Conservation (phyloP, 2,888 invertebrate species). For the Philhelius pedissequus region DNA sequence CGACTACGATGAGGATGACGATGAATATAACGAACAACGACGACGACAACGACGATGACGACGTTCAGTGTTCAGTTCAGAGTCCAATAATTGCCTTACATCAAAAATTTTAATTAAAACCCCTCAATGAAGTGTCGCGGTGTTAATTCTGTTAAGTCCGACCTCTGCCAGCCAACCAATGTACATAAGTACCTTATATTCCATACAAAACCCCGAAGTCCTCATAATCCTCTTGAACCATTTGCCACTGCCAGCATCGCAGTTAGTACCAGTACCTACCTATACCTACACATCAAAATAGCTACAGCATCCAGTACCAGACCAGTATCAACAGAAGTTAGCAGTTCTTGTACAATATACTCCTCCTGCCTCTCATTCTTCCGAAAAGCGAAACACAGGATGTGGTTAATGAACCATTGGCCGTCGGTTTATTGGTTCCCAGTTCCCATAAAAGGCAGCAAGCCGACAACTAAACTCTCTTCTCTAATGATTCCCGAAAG, state of each 20-base stretch:
- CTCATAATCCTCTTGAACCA: slow-evolving; percentile 64
- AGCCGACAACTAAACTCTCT: slow-evolving; percentile 1
- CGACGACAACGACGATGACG: background rate
- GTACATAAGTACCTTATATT: slow-evolving; percentile 36
- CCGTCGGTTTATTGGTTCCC: slow-evolving; percentile 67
- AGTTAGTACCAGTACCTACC: slow-evolving; percentile 49
- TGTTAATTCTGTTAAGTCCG: slow-evolving; percentile 68
- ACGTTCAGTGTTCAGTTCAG: slow-evolving; percentile 15
- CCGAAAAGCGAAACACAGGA: slow-evolving; percentile 60
- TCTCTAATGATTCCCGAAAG: slow-evolving; percentile 52
- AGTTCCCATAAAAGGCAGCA: slow-evolving; percentile 63
- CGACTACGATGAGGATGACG: background rate
- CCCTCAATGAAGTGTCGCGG: slow-evolving; percentile 68
- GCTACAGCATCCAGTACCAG: slow-evolving; percentile 41
- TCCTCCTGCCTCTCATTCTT: background rate
- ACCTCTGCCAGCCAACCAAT: slow-evolving; percentile 59
- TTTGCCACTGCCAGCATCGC: slow-evolving; percentile 31
- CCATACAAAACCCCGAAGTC: slow-evolving; percentile 54
- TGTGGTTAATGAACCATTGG: slow-evolving; percentile 67
- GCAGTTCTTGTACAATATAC: background rate
- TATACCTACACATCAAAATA: slow-evolving; percentile 38
- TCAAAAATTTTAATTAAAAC: slow-evolving; percentile 68
- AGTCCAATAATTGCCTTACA: slow-evolving; percentile 67
- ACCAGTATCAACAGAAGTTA: slow-evolving; percentile 23
- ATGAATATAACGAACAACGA: background rate